These are phyloP conservation scores for Plecturocebus donacophilus DNA, from an alignment of 2,113 vertebrate genomes.

Conservation along the genomic window DNA sequence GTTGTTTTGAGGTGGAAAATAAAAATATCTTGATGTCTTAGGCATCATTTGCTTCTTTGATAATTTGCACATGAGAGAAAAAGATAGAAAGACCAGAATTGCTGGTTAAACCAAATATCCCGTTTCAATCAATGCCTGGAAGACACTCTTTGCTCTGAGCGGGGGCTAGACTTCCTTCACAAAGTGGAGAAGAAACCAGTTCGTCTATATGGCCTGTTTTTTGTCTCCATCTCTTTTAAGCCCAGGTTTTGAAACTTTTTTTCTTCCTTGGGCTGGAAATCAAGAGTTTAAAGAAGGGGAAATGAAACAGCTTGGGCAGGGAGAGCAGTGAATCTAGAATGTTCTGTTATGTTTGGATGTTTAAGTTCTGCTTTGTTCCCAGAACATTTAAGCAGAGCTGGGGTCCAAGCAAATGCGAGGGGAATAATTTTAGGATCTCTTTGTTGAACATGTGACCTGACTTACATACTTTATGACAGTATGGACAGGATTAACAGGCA, in stretches of 20 bases:
- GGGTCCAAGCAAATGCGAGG: background rate
- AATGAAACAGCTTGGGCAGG: background rate
- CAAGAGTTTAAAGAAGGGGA: background rate
- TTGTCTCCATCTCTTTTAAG: background rate
- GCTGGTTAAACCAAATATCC: constrained; percentile 43
- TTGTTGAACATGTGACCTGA: background rate
- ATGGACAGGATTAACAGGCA: background rate
- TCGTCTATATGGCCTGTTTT: background rate
- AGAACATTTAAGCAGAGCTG: background rate
- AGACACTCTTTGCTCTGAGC: constrained; percentile 13
- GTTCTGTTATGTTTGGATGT: background rate
- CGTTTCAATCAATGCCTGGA: constrained; percentile 27
- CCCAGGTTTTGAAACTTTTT: background rate
- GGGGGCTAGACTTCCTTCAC: background rate
- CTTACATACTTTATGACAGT: background rate
- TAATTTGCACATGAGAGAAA: background rate
- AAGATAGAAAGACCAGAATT: constrained; percentile 56
- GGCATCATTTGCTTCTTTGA: background rate
- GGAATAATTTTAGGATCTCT: background rate
- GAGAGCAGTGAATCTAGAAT: background rate
- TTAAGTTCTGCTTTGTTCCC: background rate
- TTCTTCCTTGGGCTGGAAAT: constrained; percentile 14
- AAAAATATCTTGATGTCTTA: constrained; percentile 24
- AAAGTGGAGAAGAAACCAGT: background rate
- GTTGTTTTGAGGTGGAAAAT: constrained; percentile 11